A percentile compares a stretch with the other conserved stretches of the same genome.
Evolutionary conservation across 2,888 invertebrate genomes (phyloP).

Genomic region (Dryocosmus kuriphilus): DNA sequence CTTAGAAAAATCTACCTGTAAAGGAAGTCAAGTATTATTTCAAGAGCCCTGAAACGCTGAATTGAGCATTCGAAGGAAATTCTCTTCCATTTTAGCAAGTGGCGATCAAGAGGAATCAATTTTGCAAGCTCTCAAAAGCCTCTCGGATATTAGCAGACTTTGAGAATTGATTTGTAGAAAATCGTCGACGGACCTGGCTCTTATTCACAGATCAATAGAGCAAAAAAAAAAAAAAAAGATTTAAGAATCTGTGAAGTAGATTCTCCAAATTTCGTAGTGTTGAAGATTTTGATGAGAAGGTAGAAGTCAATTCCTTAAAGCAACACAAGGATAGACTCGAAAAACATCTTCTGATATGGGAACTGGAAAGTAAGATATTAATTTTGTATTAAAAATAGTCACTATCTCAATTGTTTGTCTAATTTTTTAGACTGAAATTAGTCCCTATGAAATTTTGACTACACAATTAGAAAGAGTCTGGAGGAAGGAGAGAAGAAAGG

Average conservation of each 20-base stretch:
- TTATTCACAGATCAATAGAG: slow-evolving; percentile 3
- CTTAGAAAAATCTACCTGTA: not conserved
- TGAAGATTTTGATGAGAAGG: not conserved
- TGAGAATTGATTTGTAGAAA: slow-evolving; percentile 21
- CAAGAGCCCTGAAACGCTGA: not conserved
- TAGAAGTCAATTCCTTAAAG: not conserved
- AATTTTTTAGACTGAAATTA: too few relatives aligned
- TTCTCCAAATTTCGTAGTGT: not conserved
- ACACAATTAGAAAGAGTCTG: too few relatives aligned
- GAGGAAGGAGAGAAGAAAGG: too few relatives aligned
- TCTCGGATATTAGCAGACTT: slow-evolving; percentile 17
- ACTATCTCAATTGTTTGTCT: too few relatives aligned
- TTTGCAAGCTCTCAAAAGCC: not conserved
- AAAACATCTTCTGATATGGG: too few relatives aligned
- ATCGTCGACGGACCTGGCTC: slow-evolving; percentile 3
- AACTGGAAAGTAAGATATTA: too few relatives aligned
- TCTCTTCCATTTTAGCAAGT: slow-evolving; percentile 19
- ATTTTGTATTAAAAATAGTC: not conserved
- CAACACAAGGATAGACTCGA: too few relatives aligned
- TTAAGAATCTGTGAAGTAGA: too few relatives aligned
- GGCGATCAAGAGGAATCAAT: slow-evolving; percentile 21
- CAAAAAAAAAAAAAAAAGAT: not conserved
- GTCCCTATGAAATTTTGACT: too few relatives aligned
- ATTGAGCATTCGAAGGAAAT: slow-evolving; percentile 7
- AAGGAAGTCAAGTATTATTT: not conserved